These are phyloP conservation scores for Aselliscus stoliczkanus DNA, from an alignment of 2,797 vertebrate genomes.

Conservation along the genomic window DNA sequence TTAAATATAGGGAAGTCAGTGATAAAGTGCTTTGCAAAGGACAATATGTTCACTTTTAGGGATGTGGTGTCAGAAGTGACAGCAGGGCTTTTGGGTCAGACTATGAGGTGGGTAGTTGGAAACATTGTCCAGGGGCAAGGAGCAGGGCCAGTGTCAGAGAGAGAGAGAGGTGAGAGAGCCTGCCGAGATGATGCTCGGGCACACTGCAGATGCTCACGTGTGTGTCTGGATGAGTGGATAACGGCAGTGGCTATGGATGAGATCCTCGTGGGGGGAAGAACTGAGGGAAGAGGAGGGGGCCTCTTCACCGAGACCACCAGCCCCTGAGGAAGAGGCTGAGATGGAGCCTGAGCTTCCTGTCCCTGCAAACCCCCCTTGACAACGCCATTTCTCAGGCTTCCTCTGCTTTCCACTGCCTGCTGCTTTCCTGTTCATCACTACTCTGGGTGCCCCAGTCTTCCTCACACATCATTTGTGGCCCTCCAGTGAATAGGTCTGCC, in stretches of 20 bases:
- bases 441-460: rapidly evolving
- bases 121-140: neutral
- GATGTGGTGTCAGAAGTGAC: neutral
- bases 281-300: neutral
- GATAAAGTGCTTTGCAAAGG: neutral
- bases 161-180: rapidly evolving
- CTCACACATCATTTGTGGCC: neutral
- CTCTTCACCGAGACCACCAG: neutral
- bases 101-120: neutral
- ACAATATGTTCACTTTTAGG: neutral
- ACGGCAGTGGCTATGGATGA: neutral
- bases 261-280: neutral
- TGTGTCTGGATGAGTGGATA: neutral
- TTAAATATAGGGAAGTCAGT: neutral
- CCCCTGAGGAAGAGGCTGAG: neutral
- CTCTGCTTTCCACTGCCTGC: neutral
- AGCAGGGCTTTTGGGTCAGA: neutral
- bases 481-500: neutral
- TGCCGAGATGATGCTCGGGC: neutral
- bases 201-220: rapidly evolving
- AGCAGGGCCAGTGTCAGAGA: neutral
- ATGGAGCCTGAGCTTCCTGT: neutral
- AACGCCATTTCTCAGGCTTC: neutral
- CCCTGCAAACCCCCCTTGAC: neutral
- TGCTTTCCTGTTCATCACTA: neutral